Base-by-base conservation (phyloP, 2,888 invertebrate genomes). In the Melinaea marsaeus region DNA sequence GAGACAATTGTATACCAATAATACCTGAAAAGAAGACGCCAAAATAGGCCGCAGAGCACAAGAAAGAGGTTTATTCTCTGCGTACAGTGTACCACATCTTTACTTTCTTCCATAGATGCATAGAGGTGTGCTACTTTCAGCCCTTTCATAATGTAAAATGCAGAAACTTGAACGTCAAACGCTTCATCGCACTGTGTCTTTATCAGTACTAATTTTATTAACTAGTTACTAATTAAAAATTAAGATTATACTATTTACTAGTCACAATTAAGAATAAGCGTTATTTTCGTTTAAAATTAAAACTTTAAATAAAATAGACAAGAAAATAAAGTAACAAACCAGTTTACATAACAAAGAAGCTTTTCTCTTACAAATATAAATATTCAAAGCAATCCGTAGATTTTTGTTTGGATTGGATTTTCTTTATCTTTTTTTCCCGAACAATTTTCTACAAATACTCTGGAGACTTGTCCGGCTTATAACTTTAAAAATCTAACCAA, bases 51-150 rank as follows among this genome's bases (percentile, higher is more conserved):
- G 58, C 60, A 61, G 51, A 58, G 46, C 58, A 35, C 13, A 54
- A 32, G 46, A 74, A 73, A 71, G 71, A 66, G 64, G 71, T 69
- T 75, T 79, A 75, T 72, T 80, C 78, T 75, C 75, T 71, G 65
- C 55, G 32, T 71, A 68, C 70, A 75, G 22, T 22, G 22, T 22
- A 71, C 71, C 71, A 66, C 77, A 71, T 71, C 66, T 51, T 22
- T 22, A 22, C 22, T 22, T 22, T 22, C 22, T 22, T 22, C 22
- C 22, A 22, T 22, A 1, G 22, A 48, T n/a, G 51, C 67, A 65
- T 67, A 67, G 66, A 68, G 70, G 70, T 67, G 67, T 65, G 55
- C 67, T 60, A 69, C 65, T 66, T 69, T 69, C 66, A 69, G 69
- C 57, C 65, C 54, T 58, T 64, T 58, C 60, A 62, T 61, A 60